Base-by-base conservation (phyloP, 2,797 vertebrate genomes). In the Okamejei kenojei region DNA sequence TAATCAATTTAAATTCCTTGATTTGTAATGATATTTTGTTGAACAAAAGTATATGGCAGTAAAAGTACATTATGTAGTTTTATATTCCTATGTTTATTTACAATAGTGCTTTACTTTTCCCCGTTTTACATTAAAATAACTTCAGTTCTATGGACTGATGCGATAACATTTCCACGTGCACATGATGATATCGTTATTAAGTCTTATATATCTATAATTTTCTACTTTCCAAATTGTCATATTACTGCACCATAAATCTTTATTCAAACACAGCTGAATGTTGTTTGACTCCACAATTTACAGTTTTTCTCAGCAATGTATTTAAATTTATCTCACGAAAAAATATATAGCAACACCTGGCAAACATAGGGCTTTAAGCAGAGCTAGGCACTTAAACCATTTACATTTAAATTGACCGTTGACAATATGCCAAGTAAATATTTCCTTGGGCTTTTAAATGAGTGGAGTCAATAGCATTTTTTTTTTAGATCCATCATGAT, bases 351-450 rank as follows among this genome's bases (percentile, higher is more conserved):
- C 32, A 91, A 45, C 15, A 68, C 15, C 32, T 78, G 77, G 81
- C 81, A 29, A 84, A 84, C 58, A 1, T 17, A 82, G 35, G 45
- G 54, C 9, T 82, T 82, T 82, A 88, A 88, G 68, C 23, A 91
- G 19, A 91, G 15, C 10, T 45, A 74, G n/a, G 88, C 23, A 91
- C 26, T 45, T 38, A 35, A 38, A 68, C 45, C 61, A 35, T 84
- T 86, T 86, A 63, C 63, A 88, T 68, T 88, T 88, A 88, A 88
- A 88, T 3, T 19, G 84, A 86, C 29, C n/a, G 32, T 68, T 88
- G 63, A 88, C 63, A 88, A 88, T 88, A 88, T 88, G 84, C 58
- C 84, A 65, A 65, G n/a, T 65, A 86, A 7, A 86, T 65, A 1
- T 9, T 68, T 88, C n/a, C n/a, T 35, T 32, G 35, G 84, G 84